phyloP scores from a whole-genome alignment of 2,113 vertebrate species.

The Ginglymostoma cirratum region DNA sequence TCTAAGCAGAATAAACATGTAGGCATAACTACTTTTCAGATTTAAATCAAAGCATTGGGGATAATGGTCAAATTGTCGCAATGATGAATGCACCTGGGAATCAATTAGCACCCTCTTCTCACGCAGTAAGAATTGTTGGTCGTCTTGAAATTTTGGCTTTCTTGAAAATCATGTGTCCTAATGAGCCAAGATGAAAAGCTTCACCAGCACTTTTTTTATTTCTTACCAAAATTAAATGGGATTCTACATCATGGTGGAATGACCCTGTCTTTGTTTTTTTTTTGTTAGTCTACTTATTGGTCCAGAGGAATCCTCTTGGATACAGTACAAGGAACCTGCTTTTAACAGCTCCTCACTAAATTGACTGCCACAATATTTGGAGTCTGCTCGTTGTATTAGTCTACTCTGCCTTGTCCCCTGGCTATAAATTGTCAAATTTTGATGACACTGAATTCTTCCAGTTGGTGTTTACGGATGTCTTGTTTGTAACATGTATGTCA shows the following conservation, averaged over 20 bases:
- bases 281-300: neutral
- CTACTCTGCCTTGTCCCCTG: neutral
- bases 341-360: neutral
- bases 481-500: neutral
- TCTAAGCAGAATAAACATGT: too few relatives aligned
- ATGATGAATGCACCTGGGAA: too few relatives aligned
- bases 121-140: too few relatives aligned
- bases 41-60: too few relatives aligned
- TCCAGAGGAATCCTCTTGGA: neutral
- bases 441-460: neutral
- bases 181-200: too few relatives aligned
- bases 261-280: neutral
- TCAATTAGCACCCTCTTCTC: too few relatives aligned
- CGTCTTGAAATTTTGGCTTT: too few relatives aligned
- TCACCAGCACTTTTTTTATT: too few relatives aligned
- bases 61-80: too few relatives aligned
- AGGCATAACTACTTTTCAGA: too few relatives aligned
- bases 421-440: neutral
- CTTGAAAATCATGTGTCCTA: too few relatives aligned
- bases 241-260: neutral
- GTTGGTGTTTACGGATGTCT: neutral
- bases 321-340: neutral
- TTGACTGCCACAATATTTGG: neutral
- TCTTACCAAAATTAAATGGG: neutral
- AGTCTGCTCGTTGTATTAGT: neutral